These are phyloP conservation scores for Hoplostethus mediterraneus DNA, from an alignment of 2,797 vertebrate genomes.

Conservation along the genomic window DNA sequence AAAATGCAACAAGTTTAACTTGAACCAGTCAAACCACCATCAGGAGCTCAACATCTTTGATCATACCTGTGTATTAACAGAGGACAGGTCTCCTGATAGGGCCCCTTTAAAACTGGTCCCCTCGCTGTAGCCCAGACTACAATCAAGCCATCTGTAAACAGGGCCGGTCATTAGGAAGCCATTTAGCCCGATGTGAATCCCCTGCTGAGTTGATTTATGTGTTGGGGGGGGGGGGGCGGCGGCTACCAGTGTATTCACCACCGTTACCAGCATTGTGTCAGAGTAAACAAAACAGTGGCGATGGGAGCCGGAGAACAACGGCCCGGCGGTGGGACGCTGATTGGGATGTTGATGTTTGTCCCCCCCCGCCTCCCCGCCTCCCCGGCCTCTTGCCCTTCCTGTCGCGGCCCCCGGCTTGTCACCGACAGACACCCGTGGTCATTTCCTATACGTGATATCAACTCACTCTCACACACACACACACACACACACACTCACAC, in stretches of 20 bases:
- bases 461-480: neutral
- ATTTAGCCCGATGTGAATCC: conserved; percentile 56
- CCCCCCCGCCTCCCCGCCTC: conserved; percentile 44
- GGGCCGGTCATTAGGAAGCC: conserved; percentile 49
- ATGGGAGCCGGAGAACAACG: conserved; percentile 61
- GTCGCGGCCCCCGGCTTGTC: conserved; percentile 63
- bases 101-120: conserved; percentile 18
- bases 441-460: conserved; percentile 73
- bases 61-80: too few relatives aligned
- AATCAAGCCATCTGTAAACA: conserved; percentile 49
- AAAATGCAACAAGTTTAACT: neutral
- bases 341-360: conserved; percentile 68
- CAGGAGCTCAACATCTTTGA: too few relatives aligned
- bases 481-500: conserved; percentile 49
- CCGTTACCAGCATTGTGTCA: conserved; percentile 65
- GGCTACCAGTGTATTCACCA: conserved; percentile 57
- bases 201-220: conserved; percentile 64
- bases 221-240: conserved; percentile 49
- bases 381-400: conserved; percentile 83
- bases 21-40: neutral
- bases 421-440: conserved; percentile 64
- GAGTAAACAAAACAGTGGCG: conserved; percentile 54
- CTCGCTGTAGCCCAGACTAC: neutral
- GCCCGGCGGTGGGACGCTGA: conserved; percentile 69
- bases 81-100: neutral